Base-by-base conservation (phyloP, 2,113 vertebrate species). In the Catharus fuscescens region DNA sequence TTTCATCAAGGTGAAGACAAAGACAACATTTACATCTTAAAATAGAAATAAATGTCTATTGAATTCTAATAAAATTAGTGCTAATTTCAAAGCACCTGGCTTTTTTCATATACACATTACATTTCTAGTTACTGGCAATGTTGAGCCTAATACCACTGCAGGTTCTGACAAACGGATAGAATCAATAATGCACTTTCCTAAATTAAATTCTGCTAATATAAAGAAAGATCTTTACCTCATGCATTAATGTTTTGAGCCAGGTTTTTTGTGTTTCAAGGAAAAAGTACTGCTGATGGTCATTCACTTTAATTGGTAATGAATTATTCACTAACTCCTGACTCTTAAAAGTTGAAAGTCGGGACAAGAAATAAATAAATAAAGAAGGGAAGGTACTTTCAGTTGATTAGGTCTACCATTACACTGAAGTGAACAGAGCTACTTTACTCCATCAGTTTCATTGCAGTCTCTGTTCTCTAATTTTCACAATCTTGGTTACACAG, bases 121-220 rank as follows among this genome's bases (percentile, higher is more conserved):
- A 89, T 89, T 96, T 89, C 83, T 76, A 50, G 93, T 96, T 96
- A 93, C 93, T 85, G 95, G 90, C 95, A 96, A 59, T 25, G 80
- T 56, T 93, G 83, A 92, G 72, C 84, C 94, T 90, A 87, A 54
- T 92, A 85, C 70, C 42, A 28, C 34, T 93, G 86, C 64, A 93
- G 77, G 56, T 86, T 92, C 95, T 91, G 93, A 95, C 93, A 95
- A 94, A 96, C 56, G 18, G 80, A 42, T 64, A 66, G 86, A 95
- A 95, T 96, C 95, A 91, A 93, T 96, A 96, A 81, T 88, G 88
- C 88, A 91, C 93, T 97, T 92, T 65, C 71, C 92, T 93, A 92
- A 96, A 96, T 96, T 95, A 93, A 83, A 97, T 96, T 95, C 32
- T 85, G 50, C 38, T 87, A 74, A 73, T 89, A 32, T 91, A 87